phyloP scores from a whole-genome alignment of 2,888 invertebrate species.

The Balanococcus diminutus region DNA sequence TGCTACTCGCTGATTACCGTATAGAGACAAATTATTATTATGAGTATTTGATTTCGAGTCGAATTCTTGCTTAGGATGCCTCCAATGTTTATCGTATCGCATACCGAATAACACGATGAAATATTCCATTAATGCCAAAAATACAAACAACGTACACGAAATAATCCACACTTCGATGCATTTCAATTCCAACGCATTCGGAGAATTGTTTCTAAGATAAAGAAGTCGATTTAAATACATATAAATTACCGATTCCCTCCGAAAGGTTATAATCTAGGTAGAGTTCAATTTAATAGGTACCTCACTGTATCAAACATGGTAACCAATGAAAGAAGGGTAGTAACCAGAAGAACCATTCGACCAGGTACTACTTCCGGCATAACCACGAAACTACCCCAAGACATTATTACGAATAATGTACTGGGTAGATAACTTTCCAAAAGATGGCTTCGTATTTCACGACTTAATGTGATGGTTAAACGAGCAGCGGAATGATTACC shows the following conservation, averaged over 20 bases:
- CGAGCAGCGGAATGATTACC: slow-evolving; percentile 70
- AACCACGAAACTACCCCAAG: slow-evolving; percentile 72
- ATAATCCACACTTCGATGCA: slow-evolving; percentile 73
- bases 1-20: slow-evolving; percentile 44
- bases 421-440: slow-evolving; percentile 71
- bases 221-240: slow-evolving; percentile 34
- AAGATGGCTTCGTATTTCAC: slow-evolving; percentile 69
- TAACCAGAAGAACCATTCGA: slow-evolving; percentile 70
- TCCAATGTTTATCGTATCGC: slow-evolving; percentile 71
- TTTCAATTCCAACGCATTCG: slow-evolving; percentile 69
- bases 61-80: slow-evolving; percentile 60
- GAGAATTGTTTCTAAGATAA: slow-evolving; percentile 68
- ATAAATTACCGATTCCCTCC: neutral
- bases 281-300: slow-evolving; percentile 59
- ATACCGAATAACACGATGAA: slow-evolving; percentile 71
- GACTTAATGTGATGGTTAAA: slow-evolving; percentile 67
- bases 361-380: slow-evolving; percentile 72
- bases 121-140: slow-evolving; percentile 70
- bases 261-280: too few species aligned
- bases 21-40: slow-evolving; percentile 10
- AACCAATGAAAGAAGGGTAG: slow-evolving; percentile 69
- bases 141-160: slow-evolving; percentile 71
- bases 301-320: slow-evolving; percentile 73
- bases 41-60: slow-evolving; percentile 56
- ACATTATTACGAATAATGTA: slow-evolving; percentile 70